Evolutionary conservation across 1,140 invertebrate species (phyloP).

Genomic region (Pararge aegeria): DNA sequence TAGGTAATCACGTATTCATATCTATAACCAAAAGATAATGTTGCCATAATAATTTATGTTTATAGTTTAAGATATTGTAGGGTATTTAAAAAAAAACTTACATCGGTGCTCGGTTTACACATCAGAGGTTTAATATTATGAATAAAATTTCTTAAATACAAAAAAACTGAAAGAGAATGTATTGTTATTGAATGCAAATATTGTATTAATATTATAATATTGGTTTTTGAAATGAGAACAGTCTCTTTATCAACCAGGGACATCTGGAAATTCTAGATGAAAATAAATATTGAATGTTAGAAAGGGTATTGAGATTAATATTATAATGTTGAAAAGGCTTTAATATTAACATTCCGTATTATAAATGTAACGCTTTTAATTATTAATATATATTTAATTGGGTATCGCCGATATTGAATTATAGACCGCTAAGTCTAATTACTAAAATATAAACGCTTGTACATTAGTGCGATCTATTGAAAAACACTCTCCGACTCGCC

Average conservation of each 20-base stretch:
- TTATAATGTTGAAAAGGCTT: slow-evolving; percentile 34
- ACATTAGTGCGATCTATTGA: too few relatives aligned
- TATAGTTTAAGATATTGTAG: slow-evolving; percentile 44
- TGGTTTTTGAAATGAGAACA: slow-evolving; percentile 4
- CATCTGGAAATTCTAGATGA: slow-evolving; percentile 14
- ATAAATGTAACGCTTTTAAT: slow-evolving; percentile 33
- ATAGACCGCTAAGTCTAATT: slow-evolving; percentile 29
- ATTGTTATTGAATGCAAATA: slow-evolving; percentile 25
- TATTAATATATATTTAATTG: slow-evolving; percentile 33
- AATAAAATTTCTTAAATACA: slow-evolving; percentile 10
- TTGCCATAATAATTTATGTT: slow-evolving; percentile 72
- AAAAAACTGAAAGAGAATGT: slow-evolving; percentile 21
- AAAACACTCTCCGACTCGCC: too few relatives aligned
- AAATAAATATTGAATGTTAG: slow-evolving; percentile 24
- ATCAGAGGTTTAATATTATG: slow-evolving; percentile 40
- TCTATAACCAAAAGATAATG: slow-evolving; percentile 69
- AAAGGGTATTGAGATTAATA: slow-evolving; percentile 27
- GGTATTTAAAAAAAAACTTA: slow-evolving; percentile 41
- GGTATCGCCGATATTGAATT: slow-evolving; percentile 37
- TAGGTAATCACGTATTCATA: slow-evolving; percentile 37
- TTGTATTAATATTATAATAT: slow-evolving; percentile 29
- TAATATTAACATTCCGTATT: slow-evolving; percentile 47
- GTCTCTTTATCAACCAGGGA: neutral
- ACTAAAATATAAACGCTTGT: neutral
- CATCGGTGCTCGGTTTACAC: slow-evolving; percentile 63